Base-by-base conservation (phyloP, 2,797 vertebrate species). In the Cynodonichthys magdalenae region DNA sequence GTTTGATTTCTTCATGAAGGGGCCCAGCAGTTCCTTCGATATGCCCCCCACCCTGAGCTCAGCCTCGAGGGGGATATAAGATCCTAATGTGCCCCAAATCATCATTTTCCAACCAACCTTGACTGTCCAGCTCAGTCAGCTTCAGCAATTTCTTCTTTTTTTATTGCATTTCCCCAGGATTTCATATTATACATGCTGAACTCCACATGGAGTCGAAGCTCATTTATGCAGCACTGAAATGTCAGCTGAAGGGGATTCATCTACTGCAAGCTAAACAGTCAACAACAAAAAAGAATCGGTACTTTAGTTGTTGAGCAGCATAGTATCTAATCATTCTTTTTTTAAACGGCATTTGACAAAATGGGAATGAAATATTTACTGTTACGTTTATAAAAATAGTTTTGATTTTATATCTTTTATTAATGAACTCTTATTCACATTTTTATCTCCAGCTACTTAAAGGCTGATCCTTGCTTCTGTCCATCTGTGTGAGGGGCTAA, bases 81-180 rank as follows among this genome's bases (percentile, higher is more conserved):
- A 71, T 67, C 74, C 66, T 75, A 77, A 81, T 58, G 70, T 52
- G 56, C 52, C 79, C 69, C 69, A 81, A 83, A 87, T 87, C 81
- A 79, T 64, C 84, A 79, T 75, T 39, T 39, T 39, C 36, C 36
- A 39, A 39, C 36, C 36, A 39, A 12, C 36, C 59, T 56, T 9
- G 42, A 57, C 53, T 8, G 57, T 65, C 63, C 27, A 15, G 54
- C 72, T 74, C 72, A 69, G 62, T 54, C 69, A 58, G 54, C 60
- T 36, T 41, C 77, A 36, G 68, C 57, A 70, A 63, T 75, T 65
- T 11, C 68, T 52, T 57, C 15, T 50, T 2, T 24, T 31, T 85
- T 85, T 77, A 79, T 81, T 84, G 75, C 69, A 27, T 39, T 82
- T 78, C 77, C 69, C 72, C 67, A 60, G 74, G 75, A 84, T 82